Evolutionary conservation across 2,797 vertebrate genomes (phyloP), one percentile per base, ranked within the genome.

Genomic region (Geotrypetes seraphini): DNA sequence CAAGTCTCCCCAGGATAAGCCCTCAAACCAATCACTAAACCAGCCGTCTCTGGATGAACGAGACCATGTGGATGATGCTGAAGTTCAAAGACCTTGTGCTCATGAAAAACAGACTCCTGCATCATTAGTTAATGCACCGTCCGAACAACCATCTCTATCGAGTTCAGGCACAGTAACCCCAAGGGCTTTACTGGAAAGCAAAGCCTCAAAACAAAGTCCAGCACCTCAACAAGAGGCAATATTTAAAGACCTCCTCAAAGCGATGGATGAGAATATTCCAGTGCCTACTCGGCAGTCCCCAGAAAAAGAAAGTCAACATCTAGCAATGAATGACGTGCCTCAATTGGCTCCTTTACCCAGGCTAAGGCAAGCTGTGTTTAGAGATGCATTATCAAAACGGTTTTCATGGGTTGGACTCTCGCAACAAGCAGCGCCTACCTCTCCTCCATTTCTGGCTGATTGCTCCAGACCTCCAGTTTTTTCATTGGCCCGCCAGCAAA

Each of bases 351-450:
- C 71, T 2, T 64, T 90, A 34, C 77, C 83, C 3, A 80, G 62
- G 12, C 37, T 90, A 29, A 63, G 25, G 16, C 72, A 82, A 13
- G 19, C 53, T 7, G 60, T 51, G 8, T 47, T 58, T 2, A 85
- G 75, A 58, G 71, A 84, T 4, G 62, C 36, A 5, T 49, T 48
- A 1, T 28, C 53, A 8, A 73, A 77, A 52, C 89, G 85, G 50
- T 67, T 79, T 42, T 82, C 78, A 2, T 87, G 79, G 66, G 57
- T 74, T 2, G 71, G 69, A 10, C 12, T 66, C 41, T 66, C 68
- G 25, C 63, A 51, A 16, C 63, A 79, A 1, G 53, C 60, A 18
- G 40, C 50, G 29, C 64, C 46, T 64, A 12, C 56, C 51, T 63
- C 47, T 3, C 39, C 44, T 28, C 53, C 69, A 16, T 55, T 83